Evolutionary conservation across 2,797 vertebrate species (phyloP).

Genomic region (Xenops minutus): DNA sequence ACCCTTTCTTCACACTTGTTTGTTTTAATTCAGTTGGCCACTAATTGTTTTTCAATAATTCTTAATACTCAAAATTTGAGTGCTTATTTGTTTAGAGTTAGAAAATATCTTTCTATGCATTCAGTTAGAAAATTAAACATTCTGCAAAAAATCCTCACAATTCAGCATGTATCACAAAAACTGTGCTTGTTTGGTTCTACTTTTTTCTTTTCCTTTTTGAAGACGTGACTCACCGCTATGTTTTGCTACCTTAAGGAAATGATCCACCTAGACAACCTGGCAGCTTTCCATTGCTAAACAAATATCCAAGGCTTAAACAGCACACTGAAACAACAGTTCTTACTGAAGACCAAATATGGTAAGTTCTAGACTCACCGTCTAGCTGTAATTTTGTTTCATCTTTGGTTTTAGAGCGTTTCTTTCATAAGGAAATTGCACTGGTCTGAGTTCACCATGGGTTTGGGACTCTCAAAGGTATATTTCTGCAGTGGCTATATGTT

Average conservation of each 20-base stretch:
- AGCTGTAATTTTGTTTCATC: background rate
- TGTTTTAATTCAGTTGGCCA: background rate
- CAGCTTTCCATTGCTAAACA: background rate
- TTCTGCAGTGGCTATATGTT: background rate
- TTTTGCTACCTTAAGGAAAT: background rate
- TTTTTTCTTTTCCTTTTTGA: background rate
- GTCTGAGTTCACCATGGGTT: background rate
- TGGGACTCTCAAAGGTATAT: background rate
- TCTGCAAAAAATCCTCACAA: background rate
- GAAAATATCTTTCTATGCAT: background rate
- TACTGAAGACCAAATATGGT: background rate
- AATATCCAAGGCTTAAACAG: background rate
- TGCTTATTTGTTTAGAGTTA: background rate
- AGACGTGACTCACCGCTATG: background rate
- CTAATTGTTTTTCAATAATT: background rate
- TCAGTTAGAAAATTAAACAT: background rate
- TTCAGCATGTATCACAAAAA: background rate
- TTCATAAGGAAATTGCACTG: background rate
- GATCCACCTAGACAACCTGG: background rate
- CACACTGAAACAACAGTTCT: background rate
- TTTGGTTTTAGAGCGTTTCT: background rate
- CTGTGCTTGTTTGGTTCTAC: background rate
- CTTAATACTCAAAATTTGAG: background rate
- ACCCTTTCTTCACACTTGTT: background rate
- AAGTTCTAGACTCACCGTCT: background rate